phyloP scores from a whole-genome alignment of 1,140 invertebrate species.

The Drosophila bifasciata region DNA sequence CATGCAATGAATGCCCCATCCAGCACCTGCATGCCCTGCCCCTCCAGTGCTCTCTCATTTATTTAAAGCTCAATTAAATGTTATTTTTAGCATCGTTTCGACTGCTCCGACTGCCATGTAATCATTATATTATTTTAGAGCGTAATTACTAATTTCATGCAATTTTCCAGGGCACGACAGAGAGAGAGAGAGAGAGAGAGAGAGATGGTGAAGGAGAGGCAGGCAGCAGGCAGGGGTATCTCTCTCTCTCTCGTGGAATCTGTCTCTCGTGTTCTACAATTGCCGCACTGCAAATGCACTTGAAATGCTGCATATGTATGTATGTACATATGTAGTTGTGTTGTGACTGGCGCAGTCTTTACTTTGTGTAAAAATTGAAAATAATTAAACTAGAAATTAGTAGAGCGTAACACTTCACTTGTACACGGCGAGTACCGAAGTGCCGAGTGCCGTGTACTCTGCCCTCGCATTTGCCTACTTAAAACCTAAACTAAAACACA shows the following conservation, averaged over 20 bases:
- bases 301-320: constrained; percentile 71
- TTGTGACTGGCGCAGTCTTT: constrained; percentile 56
- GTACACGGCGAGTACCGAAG: no score
- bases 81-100: constrained; percentile 34
- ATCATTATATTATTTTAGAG: constrained; percentile 66
- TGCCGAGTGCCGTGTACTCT: neutral
- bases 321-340: constrained; percentile 16
- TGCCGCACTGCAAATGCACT: constrained; percentile 52
- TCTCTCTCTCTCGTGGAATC: neutral
- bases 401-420: constrained; percentile 67
- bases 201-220: no score
- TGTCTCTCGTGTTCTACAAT: constrained; percentile 60
- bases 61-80: constrained; percentile 48
- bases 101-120: constrained; percentile 16
- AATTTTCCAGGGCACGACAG: constrained; percentile 28
- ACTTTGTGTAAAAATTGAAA: constrained; percentile 76
- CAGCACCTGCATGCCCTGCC: neutral
- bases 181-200: neutral
- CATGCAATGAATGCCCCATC: neutral
- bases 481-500: constrained; percentile 24
- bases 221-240: no score
- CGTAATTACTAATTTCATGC: constrained; percentile 73
- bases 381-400: constrained; percentile 80
- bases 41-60: neutral
- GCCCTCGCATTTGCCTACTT: neutral